Conservation (phyloP, 1,140 invertebrate species). For the Drosophila dunni region DNA sequence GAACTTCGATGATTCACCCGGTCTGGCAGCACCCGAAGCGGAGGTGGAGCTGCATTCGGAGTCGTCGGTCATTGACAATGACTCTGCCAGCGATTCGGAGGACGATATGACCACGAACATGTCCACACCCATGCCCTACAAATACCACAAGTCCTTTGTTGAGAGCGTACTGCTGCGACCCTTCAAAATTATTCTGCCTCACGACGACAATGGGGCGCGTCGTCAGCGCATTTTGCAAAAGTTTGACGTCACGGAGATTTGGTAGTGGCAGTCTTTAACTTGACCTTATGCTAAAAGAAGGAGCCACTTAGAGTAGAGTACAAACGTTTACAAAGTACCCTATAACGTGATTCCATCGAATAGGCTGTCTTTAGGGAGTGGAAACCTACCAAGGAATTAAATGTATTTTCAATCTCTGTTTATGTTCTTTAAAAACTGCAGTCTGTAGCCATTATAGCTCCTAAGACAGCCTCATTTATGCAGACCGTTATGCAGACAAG, state of each 20-base stretch:
- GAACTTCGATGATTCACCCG: conserved; percentile 79
- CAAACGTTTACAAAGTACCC: too few species aligned
- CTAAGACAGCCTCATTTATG: too few species aligned
- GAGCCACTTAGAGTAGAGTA: too few species aligned
- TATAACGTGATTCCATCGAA: too few species aligned
- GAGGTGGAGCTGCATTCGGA: conserved; percentile 31
- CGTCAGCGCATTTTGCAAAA: conserved; percentile 78
- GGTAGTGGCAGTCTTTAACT: conserved; percentile 56
- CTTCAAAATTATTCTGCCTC: conserved; percentile 78
- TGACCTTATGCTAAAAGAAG: conserved; percentile 34
- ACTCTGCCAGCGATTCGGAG: conserved; percentile 8
- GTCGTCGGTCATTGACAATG: conserved; percentile 24
- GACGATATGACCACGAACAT: conserved; percentile 50
- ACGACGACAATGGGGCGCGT: conserved; percentile 72
- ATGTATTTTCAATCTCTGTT: too few species aligned
- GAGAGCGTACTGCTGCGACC: conserved; percentile 77
- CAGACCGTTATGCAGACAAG: too few species aligned
- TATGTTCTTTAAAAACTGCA: too few species aligned
- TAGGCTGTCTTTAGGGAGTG: too few species aligned
- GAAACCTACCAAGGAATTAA: too few species aligned
- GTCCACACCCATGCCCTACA: conserved; percentile 34
- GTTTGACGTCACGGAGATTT: conserved; percentile 83
- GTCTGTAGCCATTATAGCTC: too few species aligned
- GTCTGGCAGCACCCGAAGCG: conserved; percentile 32
- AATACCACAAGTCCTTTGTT: conserved; percentile 82